phyloP scores from a whole-genome alignment of 1,140 invertebrate genomes.

The Diuraphis noxia region DNA sequence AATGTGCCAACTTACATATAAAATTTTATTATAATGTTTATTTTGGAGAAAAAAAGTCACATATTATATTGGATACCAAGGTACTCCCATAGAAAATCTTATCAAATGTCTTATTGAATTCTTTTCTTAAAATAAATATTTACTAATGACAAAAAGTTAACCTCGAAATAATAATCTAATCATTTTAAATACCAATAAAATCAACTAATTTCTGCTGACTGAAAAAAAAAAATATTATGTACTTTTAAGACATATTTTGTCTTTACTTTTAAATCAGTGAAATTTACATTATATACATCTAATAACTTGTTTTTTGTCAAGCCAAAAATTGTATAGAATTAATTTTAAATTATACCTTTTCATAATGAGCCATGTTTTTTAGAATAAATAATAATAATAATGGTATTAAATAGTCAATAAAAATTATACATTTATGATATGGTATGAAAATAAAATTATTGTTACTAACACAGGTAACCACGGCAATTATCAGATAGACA shows the following conservation, averaged over 20 bases:
- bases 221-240: neutral
- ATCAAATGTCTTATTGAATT: neutral
- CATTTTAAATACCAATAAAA: neutral
- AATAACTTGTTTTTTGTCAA: neutral
- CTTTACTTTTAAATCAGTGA: neutral
- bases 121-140: neutral
- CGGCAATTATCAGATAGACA: slow-evolving; percentile 48
- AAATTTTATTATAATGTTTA: neutral
- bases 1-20: neutral
- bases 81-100: neutral
- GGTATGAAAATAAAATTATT: no score
- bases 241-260: neutral
- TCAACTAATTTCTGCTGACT: neutral
- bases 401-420: no score
- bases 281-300: slow-evolving; percentile 3
- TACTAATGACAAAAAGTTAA: neutral
- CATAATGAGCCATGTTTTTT: neutral
- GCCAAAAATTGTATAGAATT: neutral
- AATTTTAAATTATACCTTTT: neutral
- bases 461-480: slow-evolving; percentile 34
- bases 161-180: neutral
- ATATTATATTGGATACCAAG: neutral
- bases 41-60: neutral
- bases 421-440: no score
- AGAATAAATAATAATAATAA: neutral